These are phyloP conservation scores for Dinothrombium tinctorium DNA, from an alignment of 1,140 invertebrate species.

Conservation along the genomic window DNA sequence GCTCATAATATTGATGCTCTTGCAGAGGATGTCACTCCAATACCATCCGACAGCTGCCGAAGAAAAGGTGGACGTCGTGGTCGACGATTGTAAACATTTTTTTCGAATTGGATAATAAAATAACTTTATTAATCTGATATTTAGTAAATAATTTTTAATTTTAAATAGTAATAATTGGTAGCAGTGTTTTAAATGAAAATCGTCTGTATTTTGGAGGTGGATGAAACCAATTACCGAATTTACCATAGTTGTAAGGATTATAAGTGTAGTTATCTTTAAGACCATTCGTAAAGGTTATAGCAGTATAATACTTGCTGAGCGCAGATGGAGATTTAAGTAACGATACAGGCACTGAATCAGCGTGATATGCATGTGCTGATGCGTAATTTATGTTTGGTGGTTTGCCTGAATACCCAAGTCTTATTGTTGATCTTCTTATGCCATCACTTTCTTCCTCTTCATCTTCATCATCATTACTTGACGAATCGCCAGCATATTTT, in stretches of 20 bases:
- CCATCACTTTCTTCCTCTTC: not conserved
- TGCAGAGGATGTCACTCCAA: conserved; percentile 82
- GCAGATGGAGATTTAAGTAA: not conserved
- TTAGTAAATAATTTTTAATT: no score
- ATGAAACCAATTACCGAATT: no score
- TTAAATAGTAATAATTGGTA: no score
- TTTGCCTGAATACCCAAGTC: not conserved
- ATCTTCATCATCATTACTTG: not conserved
- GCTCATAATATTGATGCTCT: no score
- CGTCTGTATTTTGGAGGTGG: no score
- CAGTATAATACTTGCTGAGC: not conserved
- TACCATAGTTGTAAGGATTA: no score
- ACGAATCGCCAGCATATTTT: not conserved
- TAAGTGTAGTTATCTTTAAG: no score
- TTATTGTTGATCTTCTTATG: not conserved
- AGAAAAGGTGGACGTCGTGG: conserved; percentile 98
- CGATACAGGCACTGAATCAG: not conserved
- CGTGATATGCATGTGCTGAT: not conserved
- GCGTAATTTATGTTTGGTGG: not conserved
- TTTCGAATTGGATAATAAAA: not conserved
- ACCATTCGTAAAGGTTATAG: not conserved
- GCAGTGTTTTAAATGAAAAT: no score
- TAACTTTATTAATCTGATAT: no score
- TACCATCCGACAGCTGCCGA: conserved; percentile 92
- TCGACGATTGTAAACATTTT: conserved; percentile 58